Base-by-base conservation (phyloP, 2,797 vertebrate genomes). In the Luscinia luscinia region DNA sequence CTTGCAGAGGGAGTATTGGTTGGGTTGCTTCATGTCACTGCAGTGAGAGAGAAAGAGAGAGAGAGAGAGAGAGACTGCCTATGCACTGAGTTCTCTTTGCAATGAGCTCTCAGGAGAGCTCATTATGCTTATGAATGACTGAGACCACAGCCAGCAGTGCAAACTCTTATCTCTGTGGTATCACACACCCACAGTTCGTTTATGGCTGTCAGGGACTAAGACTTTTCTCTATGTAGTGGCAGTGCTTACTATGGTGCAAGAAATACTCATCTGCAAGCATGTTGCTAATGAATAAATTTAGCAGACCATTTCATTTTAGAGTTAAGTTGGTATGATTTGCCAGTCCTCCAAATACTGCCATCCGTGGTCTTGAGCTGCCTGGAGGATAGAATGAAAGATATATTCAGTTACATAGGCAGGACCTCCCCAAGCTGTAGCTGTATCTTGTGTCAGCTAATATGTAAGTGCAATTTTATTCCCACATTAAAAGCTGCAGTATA, bases 91-190 rank as follows among this genome's bases (percentile, higher is more conserved):
- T 18, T 61, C 6, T 66, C 24, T 43, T 46, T 48, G 11, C 0
- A 0, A 16, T 21, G 52, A 69, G 9, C 27, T 61, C 32, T 73
- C 62, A 54, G 43, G 9, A 67, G 16, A 70, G 16, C 32, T 68
- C 0, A 0, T 49, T 49, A 40, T 43, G 28, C 57, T 48, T 57
- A 28, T 7, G 34, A 83, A 43, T 3, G 1, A 46, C 23, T 7
- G 6, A 61, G 45, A 49, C 28, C 0, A 0, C 10, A 79, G 43
- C 19, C 81, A 88, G 38, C n/a, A 68, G 22, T 38, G 11, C 38
- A 68, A 62, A 63, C 19, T n/a, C 3, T 52, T 57, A 19, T 10
- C 40, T 45, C 54, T 5, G 2, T 13, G 13, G 1, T 58, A 19
- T 13, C 40, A 22, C 6, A 32, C 10, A 41, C 21, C 41, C 41